Base-by-base conservation (phyloP, 2,888 invertebrate species). In the Agrypnus murinus region DNA sequence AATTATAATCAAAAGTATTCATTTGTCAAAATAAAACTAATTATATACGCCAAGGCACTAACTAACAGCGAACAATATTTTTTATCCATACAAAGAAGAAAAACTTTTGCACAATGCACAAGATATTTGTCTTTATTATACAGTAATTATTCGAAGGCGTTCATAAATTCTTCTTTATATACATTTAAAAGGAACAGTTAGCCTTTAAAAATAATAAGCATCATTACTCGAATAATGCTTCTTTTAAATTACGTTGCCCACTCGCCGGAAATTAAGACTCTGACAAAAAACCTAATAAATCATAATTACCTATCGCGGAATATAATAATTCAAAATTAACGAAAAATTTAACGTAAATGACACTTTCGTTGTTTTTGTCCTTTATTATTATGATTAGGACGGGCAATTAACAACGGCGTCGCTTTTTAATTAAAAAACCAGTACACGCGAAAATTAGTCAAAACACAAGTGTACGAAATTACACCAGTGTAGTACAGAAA, bases 101-200 rank as follows among this genome's bases (percentile, higher is more conserved):
- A n/a, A n/a, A n/a, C n/a, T n/a, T 57, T 31, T 19, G 25, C 25
- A 43, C 8, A 46, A 62, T 62, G 45, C 19, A n/a, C n/a, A 45
- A 15, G 19, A 59, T 25, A 58, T 48, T 46, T 48, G 46, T 62
- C 48, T 62, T 46, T 48, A 48, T 62, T 62, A 45, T 12, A 7
- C 15, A 7, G 36, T 62, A 62, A 62, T 46, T 62, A 62, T 34
- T 34, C 15, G 31, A 19, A 45, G 62, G 48, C 32, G 62, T 34
- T 43, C 10, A 40, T 12, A 9, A 25, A 36, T 62, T 46, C 34
- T 62, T 48, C 48, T 62, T 62, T 12, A 32, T 12, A 32, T 32
- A 9, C 34, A 46, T 34, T 62, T 48, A 34, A 62, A 62, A 46
- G 62, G 45, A 59, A 43, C 59, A 59, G 59, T 43, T 43, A 36